These are phyloP conservation scores for Myopa tessellatipennis DNA, from an alignment of 2,888 invertebrate species.

Conservation along the genomic window DNA sequence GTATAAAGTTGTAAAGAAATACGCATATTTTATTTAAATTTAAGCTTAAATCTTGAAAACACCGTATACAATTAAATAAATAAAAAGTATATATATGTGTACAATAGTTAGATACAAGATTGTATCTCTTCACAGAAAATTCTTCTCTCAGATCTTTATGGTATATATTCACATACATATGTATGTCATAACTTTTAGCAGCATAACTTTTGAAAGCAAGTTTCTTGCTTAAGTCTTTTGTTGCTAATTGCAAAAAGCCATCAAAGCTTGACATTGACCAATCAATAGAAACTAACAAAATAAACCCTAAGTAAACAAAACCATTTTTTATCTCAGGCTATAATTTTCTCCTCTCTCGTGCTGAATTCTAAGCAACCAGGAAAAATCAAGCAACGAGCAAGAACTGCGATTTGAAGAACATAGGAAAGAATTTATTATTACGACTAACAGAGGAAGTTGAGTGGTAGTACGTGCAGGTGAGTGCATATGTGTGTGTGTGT, in stretches of 20 bases:
- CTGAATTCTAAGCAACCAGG: neutral
- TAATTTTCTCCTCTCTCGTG: neutral
- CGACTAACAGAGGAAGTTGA: neutral
- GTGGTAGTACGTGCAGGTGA: neutral
- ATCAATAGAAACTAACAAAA: neutral
- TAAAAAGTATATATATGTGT: no score
- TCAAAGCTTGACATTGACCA: neutral
- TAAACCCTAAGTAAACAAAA: slow-evolving; percentile 17
- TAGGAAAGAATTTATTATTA: slow-evolving; percentile 18
- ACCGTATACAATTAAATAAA: no score
- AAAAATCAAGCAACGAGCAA: neutral
- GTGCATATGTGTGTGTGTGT: neutral
- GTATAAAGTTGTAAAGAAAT: no score
- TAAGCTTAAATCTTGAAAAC: no score
- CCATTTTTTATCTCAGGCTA: slow-evolving; percentile 17
- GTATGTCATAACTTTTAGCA: no score
- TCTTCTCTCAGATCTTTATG: no score
- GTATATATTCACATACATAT: no score
- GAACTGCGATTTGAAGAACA: neutral
- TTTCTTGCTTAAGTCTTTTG: slow-evolving; percentile 3
- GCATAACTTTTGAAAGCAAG: neutral
- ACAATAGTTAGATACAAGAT: no score
- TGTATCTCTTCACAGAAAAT: no score
- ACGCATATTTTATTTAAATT: no score
- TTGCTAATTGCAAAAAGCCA: neutral